These are phyloP conservation scores for Aphelocoma californica DNA, from an alignment of 2,797 vertebrate species.

Conservation along the genomic window DNA sequence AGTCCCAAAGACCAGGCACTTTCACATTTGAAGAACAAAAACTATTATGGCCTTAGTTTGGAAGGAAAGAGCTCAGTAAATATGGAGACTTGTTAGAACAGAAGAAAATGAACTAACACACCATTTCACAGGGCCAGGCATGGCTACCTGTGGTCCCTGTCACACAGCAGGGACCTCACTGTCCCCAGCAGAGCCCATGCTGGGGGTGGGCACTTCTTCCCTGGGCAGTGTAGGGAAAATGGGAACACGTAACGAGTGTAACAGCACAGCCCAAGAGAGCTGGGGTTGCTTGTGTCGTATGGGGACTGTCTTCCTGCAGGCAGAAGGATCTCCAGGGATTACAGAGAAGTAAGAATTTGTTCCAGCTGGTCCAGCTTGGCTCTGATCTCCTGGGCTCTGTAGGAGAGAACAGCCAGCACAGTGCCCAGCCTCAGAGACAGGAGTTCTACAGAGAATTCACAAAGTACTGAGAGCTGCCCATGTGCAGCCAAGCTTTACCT, in stretches of 20 bases:
- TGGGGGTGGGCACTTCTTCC: neutral
- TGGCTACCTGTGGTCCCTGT: rapidly evolving
- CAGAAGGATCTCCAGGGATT: neutral
- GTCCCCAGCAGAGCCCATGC: neutral
- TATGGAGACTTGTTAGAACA: neutral
- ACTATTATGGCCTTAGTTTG: neutral
- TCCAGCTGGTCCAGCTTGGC: neutral
- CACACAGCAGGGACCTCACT: neutral
- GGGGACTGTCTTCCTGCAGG: neutral
- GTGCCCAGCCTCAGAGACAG: neutral
- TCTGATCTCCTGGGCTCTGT: neutral
- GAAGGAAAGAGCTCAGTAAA: neutral
- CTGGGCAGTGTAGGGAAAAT: neutral
- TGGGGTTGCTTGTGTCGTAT: neutral
- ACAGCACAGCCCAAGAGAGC: neutral
- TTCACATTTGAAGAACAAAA: neutral
- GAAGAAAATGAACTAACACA: neutral
- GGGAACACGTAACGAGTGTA: rapidly evolving
- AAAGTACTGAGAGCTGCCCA: neutral
- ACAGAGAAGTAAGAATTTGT: neutral
- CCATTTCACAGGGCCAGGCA: neutral
- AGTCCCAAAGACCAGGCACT: neutral
- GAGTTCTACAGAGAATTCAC: neutral
- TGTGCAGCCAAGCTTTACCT: neutral
- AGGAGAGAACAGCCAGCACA: neutral